These are phyloP conservation scores for Ailuropoda melanoleuca DNA, from an alignment of 2,113 vertebrate genomes.

Conservation along the genomic window DNA sequence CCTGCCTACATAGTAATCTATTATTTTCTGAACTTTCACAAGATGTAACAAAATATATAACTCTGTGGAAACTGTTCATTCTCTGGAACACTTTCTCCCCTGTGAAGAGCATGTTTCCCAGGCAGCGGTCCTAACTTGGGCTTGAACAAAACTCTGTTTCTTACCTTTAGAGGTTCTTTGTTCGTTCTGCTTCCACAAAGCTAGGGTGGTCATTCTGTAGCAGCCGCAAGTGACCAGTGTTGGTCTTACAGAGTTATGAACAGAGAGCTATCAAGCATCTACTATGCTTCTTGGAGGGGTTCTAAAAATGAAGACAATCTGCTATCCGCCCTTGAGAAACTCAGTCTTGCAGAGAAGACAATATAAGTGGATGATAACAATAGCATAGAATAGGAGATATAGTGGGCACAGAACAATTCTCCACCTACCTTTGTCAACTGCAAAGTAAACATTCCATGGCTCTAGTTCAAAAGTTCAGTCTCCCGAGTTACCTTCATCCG, in stretches of 20 bases:
- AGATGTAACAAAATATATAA: not conserved
- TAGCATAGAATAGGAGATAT: not conserved
- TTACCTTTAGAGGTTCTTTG: not conserved
- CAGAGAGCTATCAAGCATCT: not conserved
- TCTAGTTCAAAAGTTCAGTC: conserved; percentile 66
- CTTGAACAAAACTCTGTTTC: not conserved
- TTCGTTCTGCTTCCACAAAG: not conserved
- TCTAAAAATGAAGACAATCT: not conserved
- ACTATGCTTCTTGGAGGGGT: not conserved
- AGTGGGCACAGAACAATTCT: not conserved
- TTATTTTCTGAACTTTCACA: not conserved
- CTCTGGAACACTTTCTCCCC: not conserved
- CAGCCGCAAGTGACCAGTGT: not conserved
- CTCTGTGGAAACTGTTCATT: not conserved
- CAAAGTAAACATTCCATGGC: conserved; percentile 68
- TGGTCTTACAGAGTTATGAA: not conserved
- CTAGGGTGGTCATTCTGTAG: not conserved
- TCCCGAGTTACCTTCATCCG: conserved; percentile 62
- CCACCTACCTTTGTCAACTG: conserved; percentile 66
- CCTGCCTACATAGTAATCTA: not conserved
- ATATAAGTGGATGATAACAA: not conserved
- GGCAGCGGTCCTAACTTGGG: not conserved
- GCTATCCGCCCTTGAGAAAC: not conserved
- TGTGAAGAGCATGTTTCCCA: not conserved
- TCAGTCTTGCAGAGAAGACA: not conserved